phyloP scores from a whole-genome alignment of 1,140 invertebrate species.

The Pseudomyrmex dendroicus region DNA sequence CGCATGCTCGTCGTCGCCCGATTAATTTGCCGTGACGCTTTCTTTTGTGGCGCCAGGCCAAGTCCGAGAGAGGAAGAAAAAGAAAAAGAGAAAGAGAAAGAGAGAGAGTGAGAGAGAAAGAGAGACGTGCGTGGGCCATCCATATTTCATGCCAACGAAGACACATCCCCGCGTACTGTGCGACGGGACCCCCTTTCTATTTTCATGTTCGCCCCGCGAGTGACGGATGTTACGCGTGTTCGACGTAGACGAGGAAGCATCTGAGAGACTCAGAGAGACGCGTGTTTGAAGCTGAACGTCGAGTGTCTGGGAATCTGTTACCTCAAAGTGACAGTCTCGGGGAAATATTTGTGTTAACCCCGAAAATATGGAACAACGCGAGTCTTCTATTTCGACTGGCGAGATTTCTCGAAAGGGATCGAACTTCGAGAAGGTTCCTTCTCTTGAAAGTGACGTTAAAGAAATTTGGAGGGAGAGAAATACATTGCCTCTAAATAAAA shows the following conservation, averaged over 20 bases:
- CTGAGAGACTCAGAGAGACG: slow-evolving; percentile 13
- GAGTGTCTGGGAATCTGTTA: slow-evolving; percentile 37
- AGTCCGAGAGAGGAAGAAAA: slow-evolving; percentile 48
- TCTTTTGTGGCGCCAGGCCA: slow-evolving; percentile 79
- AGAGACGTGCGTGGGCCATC: slow-evolving; percentile 62
- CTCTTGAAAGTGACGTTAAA: neutral
- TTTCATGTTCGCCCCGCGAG: slow-evolving; percentile 59
- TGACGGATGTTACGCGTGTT: slow-evolving; percentile 57
- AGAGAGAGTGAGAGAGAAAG: neutral
- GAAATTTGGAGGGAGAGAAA: neutral
- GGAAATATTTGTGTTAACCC: slow-evolving; percentile 31
- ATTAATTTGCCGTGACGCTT: slow-evolving; percentile 83
- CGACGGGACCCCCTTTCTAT: slow-evolving; percentile 45
- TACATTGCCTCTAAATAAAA: neutral
- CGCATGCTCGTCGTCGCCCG: slow-evolving; percentile 78
- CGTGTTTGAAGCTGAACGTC: slow-evolving; percentile 26
- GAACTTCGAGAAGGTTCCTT: no score
- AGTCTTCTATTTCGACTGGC: slow-evolving; percentile 6
- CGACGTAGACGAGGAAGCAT: slow-evolving; percentile 53
- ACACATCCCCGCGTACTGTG: neutral
- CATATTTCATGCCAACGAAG: slow-evolving; percentile 78
- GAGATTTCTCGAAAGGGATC: neutral
- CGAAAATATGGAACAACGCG: neutral
- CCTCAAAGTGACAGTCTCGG: slow-evolving; percentile 20
- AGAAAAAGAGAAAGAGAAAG: slow-evolving; percentile 29